These are phyloP conservation scores for Ischnura elegans DNA, from an alignment of 2,888 invertebrate species.

Conservation along the genomic window DNA sequence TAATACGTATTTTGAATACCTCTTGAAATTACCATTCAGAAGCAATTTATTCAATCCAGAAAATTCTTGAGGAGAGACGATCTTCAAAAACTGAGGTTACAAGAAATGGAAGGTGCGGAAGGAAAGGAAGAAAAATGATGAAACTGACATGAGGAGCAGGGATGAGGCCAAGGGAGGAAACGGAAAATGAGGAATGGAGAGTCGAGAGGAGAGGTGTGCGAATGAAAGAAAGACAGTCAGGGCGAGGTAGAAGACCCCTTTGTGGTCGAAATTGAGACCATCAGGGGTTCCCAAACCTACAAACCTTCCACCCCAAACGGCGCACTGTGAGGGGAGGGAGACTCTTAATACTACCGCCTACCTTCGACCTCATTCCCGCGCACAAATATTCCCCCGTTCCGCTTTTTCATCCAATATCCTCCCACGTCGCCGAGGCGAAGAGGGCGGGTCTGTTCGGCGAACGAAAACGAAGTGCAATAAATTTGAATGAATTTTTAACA, in stretches of 20 bases:
- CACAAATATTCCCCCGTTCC: not conserved
- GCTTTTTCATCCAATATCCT: not conserved
- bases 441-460: not conserved
- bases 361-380: not conserved
- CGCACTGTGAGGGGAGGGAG: too few relatives aligned
- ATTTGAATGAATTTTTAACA: too few relatives aligned
- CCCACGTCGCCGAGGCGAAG: not conserved
- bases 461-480: not conserved
- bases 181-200: not conserved
- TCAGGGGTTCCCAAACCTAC: not conserved
- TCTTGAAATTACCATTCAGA: too few relatives aligned
- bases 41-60: too few relatives aligned
- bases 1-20: too few relatives aligned
- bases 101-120: not conserved
- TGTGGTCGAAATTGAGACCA: slow-evolving; percentile 27
- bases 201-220: not conserved
- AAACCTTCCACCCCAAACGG: not conserved
- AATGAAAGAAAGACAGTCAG: not conserved
- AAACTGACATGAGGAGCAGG: not conserved
- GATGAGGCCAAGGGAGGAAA: not conserved
- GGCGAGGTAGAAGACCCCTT: not conserved
- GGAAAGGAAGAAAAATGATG: not conserved
- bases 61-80: too few relatives aligned
- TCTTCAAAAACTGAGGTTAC: not conserved
- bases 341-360: not conserved